Base-by-base conservation (phyloP, 1,140 invertebrate species). In the Danaus plexippus region DNA sequence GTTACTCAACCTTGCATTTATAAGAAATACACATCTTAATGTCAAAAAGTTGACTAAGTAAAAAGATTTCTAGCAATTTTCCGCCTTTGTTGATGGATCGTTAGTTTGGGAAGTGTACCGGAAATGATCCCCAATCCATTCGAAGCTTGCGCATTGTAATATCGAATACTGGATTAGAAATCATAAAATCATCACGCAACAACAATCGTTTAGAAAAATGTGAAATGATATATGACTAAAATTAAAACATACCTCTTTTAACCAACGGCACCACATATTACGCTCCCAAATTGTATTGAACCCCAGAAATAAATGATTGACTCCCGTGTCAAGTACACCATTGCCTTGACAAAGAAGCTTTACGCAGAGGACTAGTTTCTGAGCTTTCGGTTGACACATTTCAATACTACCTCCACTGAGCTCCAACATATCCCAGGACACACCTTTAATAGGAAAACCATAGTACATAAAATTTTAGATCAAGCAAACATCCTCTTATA, bases 211-310 rank as follows among this genome's bases (percentile, higher is more conserved):
- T 11, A 47, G 15, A 52, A 5, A 58, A 32, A 12, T 52, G 42
- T 52, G 9, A 52, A 13, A 52, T 52, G 32, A 43, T 43, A 52
- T 12, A 15, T 11, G 9, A 43, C 11, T 55, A 58, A 44, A 11
- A 10, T 18, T 12, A 53, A 45, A 22, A 59, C 64, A 75, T 80
- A 91, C 91, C 87, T 91, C 86, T 75, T 89, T 89, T 11, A 92
- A 73, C 91, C 91, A 92, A 52, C 71, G 71, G 44, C 88, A 88
- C 91, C 91, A 92, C 60, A 91, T 81, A 55, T 91, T 90, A 54
- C 90, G 80, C 65, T 92, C 90, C 90, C 90, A 91, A 42, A 89
- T 81, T 53, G 90, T 88, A 57, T 89, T 89, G 66, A 91, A 92
- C 22, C 91, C 91, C 1, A 92, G 82, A 64, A 91, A 92, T 9